Conservation (phyloP, 2,113 vertebrate genomes). For the Hippolais icterina region DNA sequence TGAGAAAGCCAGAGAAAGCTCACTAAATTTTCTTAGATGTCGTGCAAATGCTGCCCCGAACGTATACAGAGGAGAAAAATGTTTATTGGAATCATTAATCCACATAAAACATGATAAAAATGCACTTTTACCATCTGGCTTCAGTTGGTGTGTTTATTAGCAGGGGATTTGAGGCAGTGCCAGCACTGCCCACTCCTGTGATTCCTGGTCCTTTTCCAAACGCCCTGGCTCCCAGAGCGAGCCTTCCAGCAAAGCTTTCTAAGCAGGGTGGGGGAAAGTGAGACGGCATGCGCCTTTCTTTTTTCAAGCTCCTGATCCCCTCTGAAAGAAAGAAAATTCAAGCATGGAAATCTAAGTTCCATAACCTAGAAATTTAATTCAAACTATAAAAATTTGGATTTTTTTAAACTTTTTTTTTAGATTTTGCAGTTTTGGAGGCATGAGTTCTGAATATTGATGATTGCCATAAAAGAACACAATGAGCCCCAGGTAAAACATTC, state of each 20-base stretch:
- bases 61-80: background rate
- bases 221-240: background rate
- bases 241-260: background rate
- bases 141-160: background rate
- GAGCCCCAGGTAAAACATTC: background rate
- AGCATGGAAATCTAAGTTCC: background rate
- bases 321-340: background rate
- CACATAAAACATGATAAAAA: background rate
- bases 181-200: background rate
- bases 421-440: background rate
- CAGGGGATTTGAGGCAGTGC: background rate
- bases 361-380: background rate
- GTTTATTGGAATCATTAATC: slow-evolving; percentile 29
- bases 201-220: background rate
- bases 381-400: background rate
- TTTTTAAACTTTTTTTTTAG: background rate
- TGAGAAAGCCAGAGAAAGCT: background rate
- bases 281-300: background rate
- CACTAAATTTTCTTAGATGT: background rate
- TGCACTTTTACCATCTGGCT: background rate
- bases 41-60: background rate
- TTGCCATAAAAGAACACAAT: background rate
- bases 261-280: background rate
- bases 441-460: background rate
- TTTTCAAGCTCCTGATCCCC: background rate